Evolutionary conservation across 2,888 invertebrate genomes (phyloP), one percentile per base, ranked within the genome.

Genomic region (Heliconius cydno): DNA sequence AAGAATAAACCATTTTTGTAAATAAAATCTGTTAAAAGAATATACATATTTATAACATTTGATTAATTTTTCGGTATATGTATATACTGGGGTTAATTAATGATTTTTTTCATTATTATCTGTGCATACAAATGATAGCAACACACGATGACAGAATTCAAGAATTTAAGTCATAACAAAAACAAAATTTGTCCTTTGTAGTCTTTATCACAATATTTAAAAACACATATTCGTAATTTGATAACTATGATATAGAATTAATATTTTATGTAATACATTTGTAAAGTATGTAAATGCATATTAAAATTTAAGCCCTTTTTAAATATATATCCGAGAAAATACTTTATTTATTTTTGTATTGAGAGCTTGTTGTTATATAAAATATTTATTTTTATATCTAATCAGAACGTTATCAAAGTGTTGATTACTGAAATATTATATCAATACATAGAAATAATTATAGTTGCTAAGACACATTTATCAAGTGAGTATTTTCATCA

Each of bases 371-470:
- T 68, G n/a, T 68, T 70, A 46, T 15, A 70, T 70, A 70, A 70
- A 68, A 68, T 41, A 41, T 70, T 25, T 70, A 46, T 46, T 70
- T 28, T 46, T 70, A 46, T 70, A 70, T 70, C 70, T 70, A 41
- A 38, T 68, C 38, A 70, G 15, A 70, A 25, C 41, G 41, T 19
- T 70, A 70, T 70, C 70, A 70, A 46, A 46, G 25, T 46, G 41
- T 15, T 46, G 41, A 70, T 70, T 46, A 46, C 15, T 25, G 41
- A 41, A 15, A 70, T 46, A 70, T 41, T 70, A 46, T 15, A 70
- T 46, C 25, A 46, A 70, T 70, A 7, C 15, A 70, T 9, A 46
- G 10, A 28, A 46, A 41, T 38, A 68, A 38, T 46, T 28, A 7
- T 41, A 46, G 41, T 46, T 70, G 30, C 46, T 70, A 70, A 25